phyloP scores from a whole-genome alignment of 2,113 vertebrate genomes.

The Myiopsitta monachus region DNA sequence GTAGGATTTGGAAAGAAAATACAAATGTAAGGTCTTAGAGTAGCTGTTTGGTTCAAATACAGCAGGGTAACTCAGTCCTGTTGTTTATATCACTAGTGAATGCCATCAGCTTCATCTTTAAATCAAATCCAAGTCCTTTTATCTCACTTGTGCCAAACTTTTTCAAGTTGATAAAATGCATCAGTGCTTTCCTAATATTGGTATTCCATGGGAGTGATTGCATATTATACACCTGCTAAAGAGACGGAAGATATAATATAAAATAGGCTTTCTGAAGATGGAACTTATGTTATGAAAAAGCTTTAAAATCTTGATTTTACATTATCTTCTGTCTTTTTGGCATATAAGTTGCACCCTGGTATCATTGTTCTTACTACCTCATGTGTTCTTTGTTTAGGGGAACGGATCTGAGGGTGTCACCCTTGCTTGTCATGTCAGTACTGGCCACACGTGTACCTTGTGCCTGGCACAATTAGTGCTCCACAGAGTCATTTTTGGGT shows the following conservation, averaged over 20 bases:
- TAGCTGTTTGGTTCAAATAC: background rate
- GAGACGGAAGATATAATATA: background rate
- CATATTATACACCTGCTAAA: background rate
- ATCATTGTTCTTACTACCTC: background rate
- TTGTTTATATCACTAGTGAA: background rate
- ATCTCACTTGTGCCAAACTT: background rate
- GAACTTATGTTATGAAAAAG: background rate
- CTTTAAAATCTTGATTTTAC: background rate
- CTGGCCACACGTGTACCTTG: background rate
- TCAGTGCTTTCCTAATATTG: background rate
- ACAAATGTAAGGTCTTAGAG: background rate
- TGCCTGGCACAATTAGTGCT: background rate
- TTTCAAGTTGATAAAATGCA: background rate
- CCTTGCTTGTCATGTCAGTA: fast-evolving
- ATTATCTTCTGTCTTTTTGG: background rate
- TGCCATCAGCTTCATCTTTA: background rate
- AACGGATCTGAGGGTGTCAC: background rate
- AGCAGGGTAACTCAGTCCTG: background rate
- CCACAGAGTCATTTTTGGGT: background rate
- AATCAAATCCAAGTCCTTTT: background rate
- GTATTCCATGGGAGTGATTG: background rate
- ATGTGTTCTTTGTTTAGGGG: no score
- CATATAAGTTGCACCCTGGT: background rate
- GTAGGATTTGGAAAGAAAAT: background rate
- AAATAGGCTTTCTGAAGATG: background rate